Evolutionary conservation across 1,140 invertebrate species (phyloP), one percentile per base, ranked within the genome.

Genomic region (Trypoxylus dichotomus): DNA sequence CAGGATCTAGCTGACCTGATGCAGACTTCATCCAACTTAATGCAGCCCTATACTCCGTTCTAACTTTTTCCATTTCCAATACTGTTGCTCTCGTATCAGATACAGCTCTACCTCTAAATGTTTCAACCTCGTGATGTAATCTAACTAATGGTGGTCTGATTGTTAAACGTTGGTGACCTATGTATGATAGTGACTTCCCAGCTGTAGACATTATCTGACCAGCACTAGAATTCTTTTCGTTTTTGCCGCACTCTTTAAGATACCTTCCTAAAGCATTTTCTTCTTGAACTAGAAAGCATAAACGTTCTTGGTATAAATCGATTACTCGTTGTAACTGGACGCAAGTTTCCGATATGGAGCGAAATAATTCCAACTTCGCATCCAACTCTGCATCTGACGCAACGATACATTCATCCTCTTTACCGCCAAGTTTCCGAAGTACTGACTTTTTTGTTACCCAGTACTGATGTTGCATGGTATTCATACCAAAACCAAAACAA

Each of bases 11-110:
- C 86, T 99, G 94, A 80, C 95, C 93, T 76, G 97, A 99, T 2
- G 96, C 92, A 80, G 98, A 96, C 88, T 99, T 99, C 98, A 99
- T 99, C 98, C 98, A 99, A 83, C 96, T 93, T 1, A 99, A 89
- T 0, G 97, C 95, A 0, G 97, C 97, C 76, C 95, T 89, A 87
- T 99, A 99, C 82, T 99, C 97, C n/a, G 96, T 98, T 76, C 98
- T 90, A 1, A 94, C 91, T 84, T 95, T 95, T 86, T 99, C 98
- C 96, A 99, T 99, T 75, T 93, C 92, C 63, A 94, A 90, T 0
- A 99, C 93, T 7, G 97, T 99, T 60, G 92, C 89, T 15, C 94
- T 87, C 25, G 97, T 99, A 86, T 99, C 98, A 68, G 94, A 93
- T 0, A 99, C 94, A 0, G 98, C 98, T 79, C 97, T 90, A 79